These are phyloP conservation scores for Bovichtus variegatus DNA, from an alignment of 2,797 vertebrate species.

Conservation along the genomic window DNA sequence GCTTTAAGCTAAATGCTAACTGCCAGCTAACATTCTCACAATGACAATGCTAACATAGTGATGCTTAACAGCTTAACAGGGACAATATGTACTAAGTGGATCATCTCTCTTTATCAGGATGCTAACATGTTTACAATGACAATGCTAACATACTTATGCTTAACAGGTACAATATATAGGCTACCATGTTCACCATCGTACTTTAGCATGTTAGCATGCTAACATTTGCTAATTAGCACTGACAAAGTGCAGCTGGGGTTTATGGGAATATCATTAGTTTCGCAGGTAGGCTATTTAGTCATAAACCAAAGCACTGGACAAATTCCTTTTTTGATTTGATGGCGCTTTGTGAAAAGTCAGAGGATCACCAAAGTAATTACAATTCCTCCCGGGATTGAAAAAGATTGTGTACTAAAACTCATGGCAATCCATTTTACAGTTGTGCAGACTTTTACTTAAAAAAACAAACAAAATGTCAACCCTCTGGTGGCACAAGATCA, in stretches of 20 bases:
- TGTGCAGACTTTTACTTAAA: neutral
- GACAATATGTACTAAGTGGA: too few relatives aligned
- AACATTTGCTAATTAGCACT: neutral
- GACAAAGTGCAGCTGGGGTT: neutral
- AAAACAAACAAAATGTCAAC: neutral
- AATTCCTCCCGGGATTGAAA: too few relatives aligned
- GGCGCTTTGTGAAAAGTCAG: too few relatives aligned
- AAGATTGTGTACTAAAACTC: neutral
- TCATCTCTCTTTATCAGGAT: neutral
- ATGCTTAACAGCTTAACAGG: neutral
- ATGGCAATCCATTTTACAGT: neutral
- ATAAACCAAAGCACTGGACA: neutral
- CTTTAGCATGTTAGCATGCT: neutral
- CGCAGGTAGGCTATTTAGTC: neutral
- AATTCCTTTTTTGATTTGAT: too few relatives aligned
- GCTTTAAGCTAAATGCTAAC: neutral
- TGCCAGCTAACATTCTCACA: neutral
- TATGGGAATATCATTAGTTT: neutral
- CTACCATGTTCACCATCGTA: neutral
- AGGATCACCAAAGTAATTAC: too few relatives aligned
- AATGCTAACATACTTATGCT: neutral
- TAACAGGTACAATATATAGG: neutral
- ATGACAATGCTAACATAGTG: neutral
- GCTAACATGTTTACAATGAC: neutral
- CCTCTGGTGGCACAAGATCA: neutral